Percentiles rank a stretch among this genome's conserved stretches.
phyloP scores from a whole-genome alignment of 2,888 invertebrate species.

The Kuschelorhynchus macadamiae region DNA sequence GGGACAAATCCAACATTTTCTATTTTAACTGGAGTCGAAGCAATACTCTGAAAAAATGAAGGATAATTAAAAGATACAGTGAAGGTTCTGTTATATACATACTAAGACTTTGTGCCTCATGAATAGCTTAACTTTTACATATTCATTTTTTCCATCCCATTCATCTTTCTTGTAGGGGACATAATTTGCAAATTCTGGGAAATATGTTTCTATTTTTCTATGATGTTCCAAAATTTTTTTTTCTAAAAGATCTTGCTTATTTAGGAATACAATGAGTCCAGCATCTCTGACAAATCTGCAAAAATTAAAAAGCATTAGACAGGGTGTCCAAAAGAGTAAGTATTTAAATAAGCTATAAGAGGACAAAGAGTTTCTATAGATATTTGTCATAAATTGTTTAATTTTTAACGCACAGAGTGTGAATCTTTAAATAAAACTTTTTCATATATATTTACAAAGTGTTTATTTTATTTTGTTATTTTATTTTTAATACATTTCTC shows the following conservation, averaged over 20 bases:
- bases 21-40: slow-evolving; percentile 69
- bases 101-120: slow-evolving; percentile 79
- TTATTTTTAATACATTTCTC: too few relatives aligned
- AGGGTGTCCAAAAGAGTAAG: background rate
- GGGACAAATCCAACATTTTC: slow-evolving; percentile 61
- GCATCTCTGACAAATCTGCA: slow-evolving; percentile 80
- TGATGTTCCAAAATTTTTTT: slow-evolving; percentile 78
- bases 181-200: slow-evolving; percentile 77
- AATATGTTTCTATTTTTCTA: slow-evolving; percentile 75
- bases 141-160: slow-evolving; percentile 73
- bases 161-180: slow-evolving; percentile 67
- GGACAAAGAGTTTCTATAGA: too few relatives aligned
- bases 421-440: too few relatives aligned
- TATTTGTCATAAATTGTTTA: too few relatives aligned
- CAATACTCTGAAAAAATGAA: slow-evolving; percentile 68
- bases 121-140: slow-evolving; percentile 77
- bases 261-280: slow-evolving; percentile 85
- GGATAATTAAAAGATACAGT: too few relatives aligned
- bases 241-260: slow-evolving; percentile 84
- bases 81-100: slow-evolving; percentile 17
- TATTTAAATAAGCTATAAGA: background rate
- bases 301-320: too few relatives aligned
- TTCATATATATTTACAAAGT: too few relatives aligned
- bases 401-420: too few relatives aligned
- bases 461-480: too few relatives aligned